A percentile compares a stretch with the other conserved stretches of the same genome.
These are phyloP conservation scores for Taurulus bubalis DNA, from an alignment of 2,113 vertebrate species.

Conservation along the genomic window DNA sequence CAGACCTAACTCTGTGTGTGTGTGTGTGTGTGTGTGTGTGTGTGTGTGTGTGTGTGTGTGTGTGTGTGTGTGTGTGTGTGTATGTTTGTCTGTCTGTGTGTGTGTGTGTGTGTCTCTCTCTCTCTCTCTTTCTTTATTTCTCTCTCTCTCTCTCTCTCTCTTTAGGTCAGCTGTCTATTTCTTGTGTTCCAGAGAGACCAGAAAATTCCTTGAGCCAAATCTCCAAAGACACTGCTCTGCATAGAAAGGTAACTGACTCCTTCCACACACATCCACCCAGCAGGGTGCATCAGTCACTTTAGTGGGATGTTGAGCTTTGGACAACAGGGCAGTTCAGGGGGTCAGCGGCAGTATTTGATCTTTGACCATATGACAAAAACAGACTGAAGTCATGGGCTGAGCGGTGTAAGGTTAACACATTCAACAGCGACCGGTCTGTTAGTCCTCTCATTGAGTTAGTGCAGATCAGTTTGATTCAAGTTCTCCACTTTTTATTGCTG, in stretches of 20 bases:
- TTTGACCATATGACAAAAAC: conserved; percentile 60
- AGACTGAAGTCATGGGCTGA: conserved; percentile 38
- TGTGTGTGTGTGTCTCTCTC: conserved; percentile 13
- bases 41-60: conserved; percentile 5
- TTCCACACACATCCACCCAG: conserved; percentile 14
- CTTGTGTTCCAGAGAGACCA: conserved; percentile 52
- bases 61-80: conserved; percentile 8
- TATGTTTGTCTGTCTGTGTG: background rate
- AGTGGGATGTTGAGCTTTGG: conserved; percentile 30
- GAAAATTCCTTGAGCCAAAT: conserved; percentile 56
- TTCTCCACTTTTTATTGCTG: background rate
- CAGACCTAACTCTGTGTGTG: conserved; percentile 23
- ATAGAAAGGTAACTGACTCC: conserved; percentile 68
- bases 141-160: conserved; percentile 54
- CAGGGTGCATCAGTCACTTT: conserved; percentile 15
- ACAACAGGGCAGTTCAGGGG: conserved; percentile 51
- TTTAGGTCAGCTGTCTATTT: conserved; percentile 72
- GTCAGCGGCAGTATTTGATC: conserved; percentile 61
- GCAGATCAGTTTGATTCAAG: background rate
- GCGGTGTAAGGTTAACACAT: conserved; percentile 26
- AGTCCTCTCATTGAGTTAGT: background rate
- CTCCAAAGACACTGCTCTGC: conserved; percentile 35
- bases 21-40: conserved; percentile 7
- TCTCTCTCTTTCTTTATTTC: conserved; percentile 1
- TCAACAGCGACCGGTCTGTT: conserved; percentile 27